phyloP scores from a whole-genome alignment of 2,113 vertebrate species.

The Rhombomys opimus region DNA sequence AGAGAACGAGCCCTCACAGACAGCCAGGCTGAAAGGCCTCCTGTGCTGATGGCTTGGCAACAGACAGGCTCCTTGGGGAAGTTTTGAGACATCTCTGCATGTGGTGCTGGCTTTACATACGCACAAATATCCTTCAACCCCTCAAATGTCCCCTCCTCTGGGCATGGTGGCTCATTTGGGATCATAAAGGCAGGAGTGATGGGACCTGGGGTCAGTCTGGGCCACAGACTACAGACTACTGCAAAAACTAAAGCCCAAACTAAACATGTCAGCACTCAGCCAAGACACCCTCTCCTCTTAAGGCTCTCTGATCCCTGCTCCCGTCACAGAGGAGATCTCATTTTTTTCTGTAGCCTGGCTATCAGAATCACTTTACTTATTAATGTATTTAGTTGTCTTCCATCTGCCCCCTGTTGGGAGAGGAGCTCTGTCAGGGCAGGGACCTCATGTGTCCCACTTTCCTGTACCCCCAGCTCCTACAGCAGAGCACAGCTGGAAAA shows the following conservation, averaged over 20 bases:
- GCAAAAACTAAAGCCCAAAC: no score
- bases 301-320: neutral
- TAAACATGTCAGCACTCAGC: neutral
- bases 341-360: neutral
- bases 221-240: neutral
- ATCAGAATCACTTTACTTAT: neutral
- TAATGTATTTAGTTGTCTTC: neutral
- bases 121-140: accelerated
- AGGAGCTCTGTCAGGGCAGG: neutral
- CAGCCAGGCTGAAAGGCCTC: neutral
- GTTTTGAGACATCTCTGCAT: neutral
- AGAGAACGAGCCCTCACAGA: neutral
- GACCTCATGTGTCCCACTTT: no score
- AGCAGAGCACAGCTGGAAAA: neutral
- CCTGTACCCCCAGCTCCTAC: neutral
- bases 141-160: neutral
- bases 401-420: accelerated
- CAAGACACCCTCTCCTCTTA: neutral
- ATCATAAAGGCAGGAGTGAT: neutral
- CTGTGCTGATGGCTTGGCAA: neutral
- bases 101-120: neutral
- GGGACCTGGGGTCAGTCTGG: neutral
- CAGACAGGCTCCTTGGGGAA: neutral
- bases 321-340: neutral
- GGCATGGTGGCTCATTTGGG: no score